Percentiles rank a stretch among this genome's conserved stretches.
phyloP scores from a whole-genome alignment of 1,140 invertebrate species.

The Drosophila parvula region DNA sequence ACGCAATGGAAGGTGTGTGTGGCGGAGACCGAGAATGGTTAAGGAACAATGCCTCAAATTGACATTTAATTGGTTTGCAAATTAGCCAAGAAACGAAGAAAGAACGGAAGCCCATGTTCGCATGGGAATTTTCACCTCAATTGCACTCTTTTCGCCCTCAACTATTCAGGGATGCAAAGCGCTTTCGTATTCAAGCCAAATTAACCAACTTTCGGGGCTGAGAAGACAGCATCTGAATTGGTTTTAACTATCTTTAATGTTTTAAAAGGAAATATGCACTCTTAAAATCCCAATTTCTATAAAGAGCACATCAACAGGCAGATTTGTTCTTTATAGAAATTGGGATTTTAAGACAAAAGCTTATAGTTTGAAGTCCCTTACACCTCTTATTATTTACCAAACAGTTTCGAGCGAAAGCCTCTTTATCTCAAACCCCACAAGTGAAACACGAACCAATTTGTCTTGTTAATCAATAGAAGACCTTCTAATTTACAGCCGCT shows the following conservation, averaged over 20 bases:
- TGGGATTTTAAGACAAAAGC: too few relatives aligned
- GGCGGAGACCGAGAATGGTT: constrained; percentile 1
- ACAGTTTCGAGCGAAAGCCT: not conserved
- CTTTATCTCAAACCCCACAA: not conserved
- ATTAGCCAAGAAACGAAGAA: constrained; percentile 62
- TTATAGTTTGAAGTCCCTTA: too few relatives aligned
- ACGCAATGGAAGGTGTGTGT: not conserved
- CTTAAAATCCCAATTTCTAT: too few relatives aligned
- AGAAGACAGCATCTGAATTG: not conserved
- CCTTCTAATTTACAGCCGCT: not conserved
- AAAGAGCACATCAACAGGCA: too few relatives aligned
- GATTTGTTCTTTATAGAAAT: too few relatives aligned
- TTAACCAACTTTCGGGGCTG: not conserved
- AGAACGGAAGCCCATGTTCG: constrained; percentile 28
- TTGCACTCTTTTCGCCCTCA: constrained; percentile 9
- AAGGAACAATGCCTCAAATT: constrained; percentile 79
- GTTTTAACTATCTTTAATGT: not conserved
- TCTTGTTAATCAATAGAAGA: not conserved
- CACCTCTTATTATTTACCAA: not conserved
- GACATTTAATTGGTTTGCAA: constrained; percentile 83
- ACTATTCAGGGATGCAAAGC: constrained; percentile 24
- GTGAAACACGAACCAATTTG: not conserved
- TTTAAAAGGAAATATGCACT: too few relatives aligned
- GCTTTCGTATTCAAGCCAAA: not conserved
- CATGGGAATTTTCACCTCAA: constrained; percentile 50